Base-by-base conservation (phyloP, 2,113 vertebrate genomes). In the Microcebus murinus region DNA sequence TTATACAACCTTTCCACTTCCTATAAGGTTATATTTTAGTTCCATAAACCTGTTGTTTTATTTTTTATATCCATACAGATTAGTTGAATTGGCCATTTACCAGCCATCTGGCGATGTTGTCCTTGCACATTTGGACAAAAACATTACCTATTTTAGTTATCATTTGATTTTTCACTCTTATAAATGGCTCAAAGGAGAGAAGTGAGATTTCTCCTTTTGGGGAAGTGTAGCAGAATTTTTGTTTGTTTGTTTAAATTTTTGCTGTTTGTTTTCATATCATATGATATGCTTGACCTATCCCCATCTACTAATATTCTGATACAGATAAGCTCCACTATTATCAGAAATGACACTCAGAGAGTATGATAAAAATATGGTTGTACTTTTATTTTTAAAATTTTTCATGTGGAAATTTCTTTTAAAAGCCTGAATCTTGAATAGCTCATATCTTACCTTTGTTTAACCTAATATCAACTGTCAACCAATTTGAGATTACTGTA, bases 141-240 rank as follows among this genome's bases (percentile, higher is more conserved):
- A 45, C 29, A 45, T 83, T 79, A 83, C n/a, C 21, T 68, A 52
- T 82, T 84, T 61, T 84, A 45, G 15, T 45, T 92, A 76, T 91
- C 29, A 61, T 76, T 94, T 87, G 34, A 68, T 91, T 87, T 87
- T 90, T 76, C 27, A 87, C 11, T 68, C 45, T 73, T 57, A 90
- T 34, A 73, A 93, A 65, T 76, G 39, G 52, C 25, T 65, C 36
- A 39, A 59, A 74, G 57, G 8, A 36, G 29, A 14, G 7, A 83
- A 92, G 3, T 31, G 6, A 39, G 10, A 55, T 23, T 14, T 50
- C 39, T 20, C 50, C 39, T 90, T 36, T 31, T 48, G 9, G 34
- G 20, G 8, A 59, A 73, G 23, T 67, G 8, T 20, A 52, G 3
- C 11, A 50, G 34, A 87, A 65, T 67, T 20, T 31, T n/a, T 77